Evolutionary conservation across 2,888 invertebrate species (phyloP).

Genomic region (Pilophorus perplexus): DNA sequence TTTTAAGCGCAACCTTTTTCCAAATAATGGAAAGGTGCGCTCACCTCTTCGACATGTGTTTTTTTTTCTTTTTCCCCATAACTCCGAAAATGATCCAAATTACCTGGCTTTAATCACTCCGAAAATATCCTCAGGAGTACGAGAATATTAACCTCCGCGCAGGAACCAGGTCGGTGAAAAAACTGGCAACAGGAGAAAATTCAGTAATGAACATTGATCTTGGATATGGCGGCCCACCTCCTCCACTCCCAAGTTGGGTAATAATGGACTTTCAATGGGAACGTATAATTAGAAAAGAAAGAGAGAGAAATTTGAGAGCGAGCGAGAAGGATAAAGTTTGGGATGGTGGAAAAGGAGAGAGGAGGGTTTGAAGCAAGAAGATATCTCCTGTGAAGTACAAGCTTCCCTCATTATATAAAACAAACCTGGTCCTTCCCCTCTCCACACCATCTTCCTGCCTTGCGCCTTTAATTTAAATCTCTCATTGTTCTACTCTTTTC

Average conservation of each 20-base stretch:
- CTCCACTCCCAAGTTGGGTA: no score
- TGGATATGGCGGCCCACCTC: slow-evolving; percentile 12
- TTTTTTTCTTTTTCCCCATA: no score
- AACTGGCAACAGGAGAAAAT: slow-evolving; percentile 12
- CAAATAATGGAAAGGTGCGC: no score
- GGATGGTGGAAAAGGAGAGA: slow-evolving; percentile 7
- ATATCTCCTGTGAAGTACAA: slow-evolving; percentile 31
- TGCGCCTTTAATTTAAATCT: slow-evolving; percentile 35
- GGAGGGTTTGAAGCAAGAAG: slow-evolving; percentile 24
- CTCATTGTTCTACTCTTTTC: slow-evolving; percentile 28
- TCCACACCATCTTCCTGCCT: not conserved
- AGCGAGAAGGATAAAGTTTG: not conserved
- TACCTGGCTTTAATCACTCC: no score
- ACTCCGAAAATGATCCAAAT: no score
- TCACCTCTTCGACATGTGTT: no score
- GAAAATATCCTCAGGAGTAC: no score
- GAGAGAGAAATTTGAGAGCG: not conserved
- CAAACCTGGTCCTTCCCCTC: slow-evolving; percentile 28
- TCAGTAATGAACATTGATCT: slow-evolving; percentile 28
- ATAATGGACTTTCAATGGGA: slow-evolving; percentile 39
- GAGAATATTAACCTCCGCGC: no score
- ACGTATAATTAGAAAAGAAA: slow-evolving; percentile 36
- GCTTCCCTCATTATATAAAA: slow-evolving; percentile 38
- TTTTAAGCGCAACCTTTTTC: no score
- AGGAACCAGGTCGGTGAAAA: no score